Evolutionary conservation across 1,140 invertebrate genomes (phyloP).

Genomic region (Littorina saxatilis): DNA sequence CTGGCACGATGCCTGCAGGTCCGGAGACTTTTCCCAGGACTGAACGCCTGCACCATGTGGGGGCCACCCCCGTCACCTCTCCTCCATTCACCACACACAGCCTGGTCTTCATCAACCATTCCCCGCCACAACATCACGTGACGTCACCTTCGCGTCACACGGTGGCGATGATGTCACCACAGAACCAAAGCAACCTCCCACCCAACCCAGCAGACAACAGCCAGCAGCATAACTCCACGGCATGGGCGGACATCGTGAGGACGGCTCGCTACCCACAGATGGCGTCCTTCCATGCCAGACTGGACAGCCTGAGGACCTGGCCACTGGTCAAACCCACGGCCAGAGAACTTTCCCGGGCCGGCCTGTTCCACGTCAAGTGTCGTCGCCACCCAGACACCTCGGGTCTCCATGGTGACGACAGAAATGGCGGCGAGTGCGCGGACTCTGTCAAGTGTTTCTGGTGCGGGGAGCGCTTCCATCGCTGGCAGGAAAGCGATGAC

Average conservation of each 20-base stretch:
- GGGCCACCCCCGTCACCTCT: not conserved
- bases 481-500: slow-evolving; percentile 85
- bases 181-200: not conserved
- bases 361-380: not conserved
- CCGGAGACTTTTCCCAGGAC: not conserved
- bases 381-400: not conserved
- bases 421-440: slow-evolving; percentile 56
- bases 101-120: not conserved
- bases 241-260: slow-evolving; percentile 1
- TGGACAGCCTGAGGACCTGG: slow-evolving; percentile 11
- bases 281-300: slow-evolving; percentile 1
- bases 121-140: too few relatives aligned
- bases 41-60: not conserved
- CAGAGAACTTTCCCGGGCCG: slow-evolving; percentile 24
- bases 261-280: slow-evolving; percentile 21
- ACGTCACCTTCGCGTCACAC: too few relatives aligned
- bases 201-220: not conserved
- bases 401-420: not conserved
- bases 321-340: slow-evolving; percentile 18
- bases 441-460: slow-evolving; percentile 89
- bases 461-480: slow-evolving; percentile 83
- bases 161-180: not conserved
- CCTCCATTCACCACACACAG: not conserved
- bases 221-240: not conserved
- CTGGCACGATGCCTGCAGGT: not conserved